phyloP scores from a whole-genome alignment of 2,113 vertebrate genomes.

The Lutjanus erythropterus region DNA sequence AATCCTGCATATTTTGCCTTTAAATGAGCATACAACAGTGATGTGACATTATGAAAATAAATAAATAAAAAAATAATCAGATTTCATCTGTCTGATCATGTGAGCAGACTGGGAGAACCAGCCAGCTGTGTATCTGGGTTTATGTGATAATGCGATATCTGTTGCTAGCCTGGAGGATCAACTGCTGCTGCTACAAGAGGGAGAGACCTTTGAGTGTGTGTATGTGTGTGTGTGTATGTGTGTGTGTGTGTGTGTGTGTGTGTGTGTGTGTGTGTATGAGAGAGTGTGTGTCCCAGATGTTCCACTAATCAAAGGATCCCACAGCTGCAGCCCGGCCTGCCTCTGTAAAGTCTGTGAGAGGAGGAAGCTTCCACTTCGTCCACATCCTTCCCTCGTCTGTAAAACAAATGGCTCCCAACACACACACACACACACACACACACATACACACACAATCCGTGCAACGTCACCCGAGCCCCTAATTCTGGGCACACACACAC shows the following conservation, averaged over 20 bases:
- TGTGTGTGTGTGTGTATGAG: too few relatives aligned
- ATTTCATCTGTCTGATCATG: constrained; percentile 18
- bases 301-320: constrained; percentile 76
- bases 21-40: not conserved
- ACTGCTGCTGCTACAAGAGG: not conserved
- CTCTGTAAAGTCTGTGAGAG: constrained; percentile 65
- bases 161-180: constrained; percentile 31
- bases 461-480: constrained; percentile 64
- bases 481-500: constrained; percentile 74
- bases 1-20: too few relatives aligned
- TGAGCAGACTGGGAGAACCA: constrained; percentile 12
- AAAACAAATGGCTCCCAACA: constrained; percentile 70
- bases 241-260: constrained; percentile 13
- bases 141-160: constrained; percentile 42
- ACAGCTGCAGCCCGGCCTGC: constrained; percentile 76
- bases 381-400: constrained; percentile 83
- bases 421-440: constrained; percentile 22
- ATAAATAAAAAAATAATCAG: constrained; percentile 47
- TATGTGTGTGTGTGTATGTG: constrained; percentile 41
- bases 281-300: constrained; percentile 78
- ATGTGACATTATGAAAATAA: constrained; percentile 9
- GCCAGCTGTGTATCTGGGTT: constrained; percentile 31
- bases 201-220: constrained; percentile 14
- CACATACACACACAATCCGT: constrained; percentile 45
- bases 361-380: constrained; percentile 79